Conservation (phyloP, 2,113 vertebrate species). For the Dolichallabes microphthalmus region DNA sequence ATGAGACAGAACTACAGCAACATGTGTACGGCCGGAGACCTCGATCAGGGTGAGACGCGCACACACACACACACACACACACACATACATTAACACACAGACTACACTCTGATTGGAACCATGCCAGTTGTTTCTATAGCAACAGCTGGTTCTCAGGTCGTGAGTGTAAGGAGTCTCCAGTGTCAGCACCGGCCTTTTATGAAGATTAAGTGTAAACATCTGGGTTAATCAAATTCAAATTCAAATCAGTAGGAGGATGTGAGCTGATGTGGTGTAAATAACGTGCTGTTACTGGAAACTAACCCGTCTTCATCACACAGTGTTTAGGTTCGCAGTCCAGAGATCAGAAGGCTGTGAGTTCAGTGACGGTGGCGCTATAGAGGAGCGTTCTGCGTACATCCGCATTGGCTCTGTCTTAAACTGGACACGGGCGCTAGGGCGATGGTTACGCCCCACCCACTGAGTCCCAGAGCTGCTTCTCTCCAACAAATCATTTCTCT, state of each 20-base stretch:
- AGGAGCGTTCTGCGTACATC: not conserved
- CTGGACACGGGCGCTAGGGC: not conserved
- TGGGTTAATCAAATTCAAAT: too few relatives aligned
- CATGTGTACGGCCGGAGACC: conserved; percentile 54
- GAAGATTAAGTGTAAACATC: not conserved
- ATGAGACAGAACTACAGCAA: conserved; percentile 81
- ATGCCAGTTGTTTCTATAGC: not conserved
- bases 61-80: not conserved
- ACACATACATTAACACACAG: too few relatives aligned
- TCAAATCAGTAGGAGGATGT: not conserved
- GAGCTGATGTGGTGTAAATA: not conserved
- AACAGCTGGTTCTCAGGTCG: not conserved
- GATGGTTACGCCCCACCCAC: not conserved
- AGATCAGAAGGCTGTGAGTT: not conserved
- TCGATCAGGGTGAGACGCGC: conserved; percentile 64
- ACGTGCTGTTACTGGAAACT: not conserved
- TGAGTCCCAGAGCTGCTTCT: not conserved
- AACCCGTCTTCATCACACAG: not conserved
- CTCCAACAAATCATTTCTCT: not conserved
- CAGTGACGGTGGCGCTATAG: not conserved
- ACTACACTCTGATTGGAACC: not conserved
- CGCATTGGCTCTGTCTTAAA: not conserved
- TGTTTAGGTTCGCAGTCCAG: not conserved
- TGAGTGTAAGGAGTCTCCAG: not conserved
- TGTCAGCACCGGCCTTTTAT: not conserved